Base-by-base conservation (phyloP, 2,888 invertebrate species). In the Ophion slaviceki region DNA sequence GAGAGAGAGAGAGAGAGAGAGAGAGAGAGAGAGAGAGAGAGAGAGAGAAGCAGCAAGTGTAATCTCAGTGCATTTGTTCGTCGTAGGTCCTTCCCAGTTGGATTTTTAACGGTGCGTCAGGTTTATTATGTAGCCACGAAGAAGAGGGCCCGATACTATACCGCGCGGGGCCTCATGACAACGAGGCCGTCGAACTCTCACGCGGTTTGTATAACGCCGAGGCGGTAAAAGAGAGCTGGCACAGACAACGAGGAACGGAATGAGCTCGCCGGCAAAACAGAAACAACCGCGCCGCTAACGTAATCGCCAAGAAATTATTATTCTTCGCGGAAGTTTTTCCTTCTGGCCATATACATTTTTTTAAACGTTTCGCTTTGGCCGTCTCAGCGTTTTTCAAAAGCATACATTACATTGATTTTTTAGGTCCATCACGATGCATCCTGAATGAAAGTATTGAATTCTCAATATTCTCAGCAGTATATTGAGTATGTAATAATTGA, bases 111-210 rank as follows among this genome's bases (percentile, higher is more conserved):
- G 70, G 70, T 62, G 78, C 70, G 78, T 70, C 61, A 47, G 68
- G 68, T 61, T 59, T 68, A 78, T 36, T 36, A 32, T 74, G 11
- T 11, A 62, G 45, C 24, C 61, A 24, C 5, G 24, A 7, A 32
- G 28, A 2, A 62, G 70, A 68, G 8, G 24, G 20, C 24, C 67
- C 28, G 36, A 36, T 24, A 20, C 47, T 36, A 28, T 61, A 40
- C 61, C 36, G 72, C 53, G 68, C 32, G 32, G 59, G 61, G 80
- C 59, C 76, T 57, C 72, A 57, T 24, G 72, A 62, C 45, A 40
- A 74, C 20, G 80, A 80, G 84, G 85, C 74, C 85, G 85, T 75
- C 82, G 85, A 85, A 85, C 85, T 85, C 85, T 64, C 62, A 20
- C 78, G 70, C 59, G 59, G 77, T 78, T 66, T 61, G 70, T 78